phyloP scores from a whole-genome alignment of 2,797 vertebrate genomes.

The Pteropus rufus region DNA sequence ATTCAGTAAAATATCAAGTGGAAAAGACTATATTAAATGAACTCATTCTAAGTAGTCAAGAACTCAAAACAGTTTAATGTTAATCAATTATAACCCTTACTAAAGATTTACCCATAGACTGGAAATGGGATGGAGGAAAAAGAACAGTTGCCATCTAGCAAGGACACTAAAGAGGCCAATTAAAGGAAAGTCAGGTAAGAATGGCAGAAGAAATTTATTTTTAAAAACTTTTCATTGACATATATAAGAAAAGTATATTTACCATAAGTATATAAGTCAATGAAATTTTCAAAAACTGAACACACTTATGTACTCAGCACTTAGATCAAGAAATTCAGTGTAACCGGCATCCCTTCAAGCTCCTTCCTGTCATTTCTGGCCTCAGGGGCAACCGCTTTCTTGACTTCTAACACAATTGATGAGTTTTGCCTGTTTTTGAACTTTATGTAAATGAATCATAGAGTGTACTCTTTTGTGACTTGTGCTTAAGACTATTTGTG shows the following conservation, averaged over 20 bases:
- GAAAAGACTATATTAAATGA: neutral
- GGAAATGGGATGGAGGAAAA: neutral
- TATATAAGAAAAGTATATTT: neutral
- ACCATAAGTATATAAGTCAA: neutral
- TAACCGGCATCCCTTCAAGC: rapidly evolving
- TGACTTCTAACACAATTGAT: neutral
- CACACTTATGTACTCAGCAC: neutral
- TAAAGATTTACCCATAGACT: neutral
- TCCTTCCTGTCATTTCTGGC: neutral
- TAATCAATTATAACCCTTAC: neutral
- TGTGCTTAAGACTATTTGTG: neutral
- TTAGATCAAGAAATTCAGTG: neutral
- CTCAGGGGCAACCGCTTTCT: neutral
- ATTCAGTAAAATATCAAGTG: neutral
- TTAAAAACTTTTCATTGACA: neutral
- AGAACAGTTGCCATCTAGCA: neutral
- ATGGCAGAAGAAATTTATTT: neutral
- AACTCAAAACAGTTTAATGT: conserved; percentile 27
- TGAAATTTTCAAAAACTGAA: conserved; percentile 1
- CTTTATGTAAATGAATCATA: neutral
- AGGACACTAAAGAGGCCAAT: neutral
- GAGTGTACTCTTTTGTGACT: neutral
- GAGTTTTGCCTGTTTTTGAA: neutral
- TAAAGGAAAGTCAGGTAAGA: neutral
- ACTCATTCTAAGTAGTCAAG: conserved; percentile 17